A percentile compares a stretch with the other conserved stretches of the same genome.
Conservation (phyloP, 2,113 vertebrate species). For the Aegotheles bennettii region DNA sequence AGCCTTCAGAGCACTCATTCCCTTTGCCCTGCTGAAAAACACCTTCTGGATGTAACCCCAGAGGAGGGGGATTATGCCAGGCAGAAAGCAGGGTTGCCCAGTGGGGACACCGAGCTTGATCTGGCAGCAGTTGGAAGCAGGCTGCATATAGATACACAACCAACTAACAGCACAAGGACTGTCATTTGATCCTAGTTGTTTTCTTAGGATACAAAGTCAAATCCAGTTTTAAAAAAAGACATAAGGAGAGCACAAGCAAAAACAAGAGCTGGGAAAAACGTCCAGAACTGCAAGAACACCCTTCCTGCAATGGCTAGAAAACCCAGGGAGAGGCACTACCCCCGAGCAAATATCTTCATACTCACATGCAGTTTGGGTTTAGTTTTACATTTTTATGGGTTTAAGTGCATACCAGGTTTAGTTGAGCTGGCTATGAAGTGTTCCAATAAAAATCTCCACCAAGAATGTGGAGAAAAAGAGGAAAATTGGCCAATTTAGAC, state of each 20-base stretch:
- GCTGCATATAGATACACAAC: background rate
- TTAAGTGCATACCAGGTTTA: background rate
- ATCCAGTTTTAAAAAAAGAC: background rate
- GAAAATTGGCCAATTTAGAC: background rate
- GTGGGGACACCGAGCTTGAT: background rate
- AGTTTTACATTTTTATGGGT: background rate
- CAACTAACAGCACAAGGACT: background rate
- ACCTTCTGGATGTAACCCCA: background rate
- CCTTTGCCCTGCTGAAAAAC: background rate
- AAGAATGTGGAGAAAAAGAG: background rate
- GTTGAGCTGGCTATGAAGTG: background rate
- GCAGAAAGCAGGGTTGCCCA: background rate
- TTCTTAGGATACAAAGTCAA: background rate
- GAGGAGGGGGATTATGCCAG: background rate
- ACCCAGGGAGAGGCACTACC: background rate
- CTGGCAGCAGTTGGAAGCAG: background rate
- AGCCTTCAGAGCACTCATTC: background rate
- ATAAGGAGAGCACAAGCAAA: background rate
- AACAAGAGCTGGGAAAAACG: background rate
- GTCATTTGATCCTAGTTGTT: background rate
- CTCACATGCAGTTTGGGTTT: background rate
- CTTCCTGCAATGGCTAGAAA: background rate
- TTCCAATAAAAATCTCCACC: background rate
- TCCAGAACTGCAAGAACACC: background rate
- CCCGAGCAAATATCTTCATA: background rate